These are phyloP conservation scores for Mythimna ferrago DNA, from an alignment of 2,888 invertebrate genomes.

Conservation along the genomic window DNA sequence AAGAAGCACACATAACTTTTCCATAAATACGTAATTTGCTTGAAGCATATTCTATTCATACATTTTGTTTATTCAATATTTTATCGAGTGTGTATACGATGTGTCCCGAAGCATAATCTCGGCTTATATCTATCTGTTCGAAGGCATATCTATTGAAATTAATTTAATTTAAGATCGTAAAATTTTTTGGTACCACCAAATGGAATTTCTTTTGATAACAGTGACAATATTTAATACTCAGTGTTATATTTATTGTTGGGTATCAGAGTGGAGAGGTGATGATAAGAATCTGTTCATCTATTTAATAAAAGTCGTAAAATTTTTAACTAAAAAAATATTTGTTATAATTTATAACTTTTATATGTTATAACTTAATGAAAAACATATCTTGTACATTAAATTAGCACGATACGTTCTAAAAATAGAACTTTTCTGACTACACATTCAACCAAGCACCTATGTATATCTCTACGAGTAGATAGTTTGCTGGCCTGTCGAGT, in stretches of 20 bases:
- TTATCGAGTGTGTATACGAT: constrained; percentile 75
- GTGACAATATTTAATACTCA: constrained; percentile 60
- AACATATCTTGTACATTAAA: constrained; percentile 24
- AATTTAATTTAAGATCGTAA: constrained; percentile 73
- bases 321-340: not conserved
- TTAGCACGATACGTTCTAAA: constrained; percentile 24
- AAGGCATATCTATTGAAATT: constrained; percentile 69
- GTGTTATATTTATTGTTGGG: constrained; percentile 59
- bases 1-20: constrained; percentile 79
- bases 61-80: constrained; percentile 82
- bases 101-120: constrained; percentile 72
- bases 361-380: no score
- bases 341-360: not conserved
- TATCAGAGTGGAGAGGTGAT: constrained; percentile 33
- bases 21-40: constrained; percentile 85
- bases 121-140: constrained; percentile 65
- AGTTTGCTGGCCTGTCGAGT: constrained; percentile 63
- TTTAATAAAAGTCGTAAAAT: not conserved
- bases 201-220: constrained; percentile 63
- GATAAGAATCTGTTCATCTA: constrained; percentile 26
- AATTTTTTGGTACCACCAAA: constrained; percentile 63
- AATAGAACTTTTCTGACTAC: constrained; percentile 1
- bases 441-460: constrained; percentile 11
- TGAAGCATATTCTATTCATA: constrained; percentile 77
- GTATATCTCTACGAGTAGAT: constrained; percentile 14